Base-by-base conservation (phyloP, 2,113 vertebrate species). In the Prietella phreatophila region DNA sequence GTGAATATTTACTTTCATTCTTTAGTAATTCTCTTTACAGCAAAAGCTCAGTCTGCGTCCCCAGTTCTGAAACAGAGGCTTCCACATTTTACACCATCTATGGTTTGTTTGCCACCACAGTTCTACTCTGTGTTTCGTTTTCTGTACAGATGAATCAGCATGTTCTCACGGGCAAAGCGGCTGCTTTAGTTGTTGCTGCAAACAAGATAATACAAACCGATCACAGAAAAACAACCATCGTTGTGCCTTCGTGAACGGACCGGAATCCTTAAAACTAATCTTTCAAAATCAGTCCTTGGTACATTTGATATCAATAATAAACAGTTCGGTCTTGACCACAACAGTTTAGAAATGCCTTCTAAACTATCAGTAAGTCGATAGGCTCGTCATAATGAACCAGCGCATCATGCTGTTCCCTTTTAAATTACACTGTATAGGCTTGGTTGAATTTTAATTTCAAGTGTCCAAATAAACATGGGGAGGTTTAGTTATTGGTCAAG, bases 101-200 rank as follows among this genome's bases (percentile, higher is more conserved):
- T 63, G 73, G 85, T 79, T 78, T 61, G 39, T 55, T 78, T 80
- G 56, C 25, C 84, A 71, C 47, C 83, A 63, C 85, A 86, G n/a
- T 25, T 33, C 6, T 19, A 67, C 13, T 27, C 39, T 6, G 17
- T 0, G 2, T 25, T 86, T 86, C 75, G n/a, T 33, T 80, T 81
- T 86, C 25, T 30, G 27, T 50, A 79, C 73, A 76, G 71, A 85
- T 47, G 27, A 80, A 86, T 80, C 42, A 69, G 60, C 30, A 63
- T 39, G 63, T 81, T 81, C 47, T 11, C 76, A 79, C 10, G 17
- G 56, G 61, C 56, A 55, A 58, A 76, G 82, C 9, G 8, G 82
- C 50, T 56, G 27, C 50, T 67, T 60, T 22, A 27, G 17, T 30
- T 61, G 33, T 80, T 80, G n/a, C 47, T n/a, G 47, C 27, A 55